A percentile compares a stretch with the other conserved stretches of the same genome.
Evolutionary conservation across 2,113 vertebrate species (phyloP).

Genomic region (Emydocephalus ijimae): DNA sequence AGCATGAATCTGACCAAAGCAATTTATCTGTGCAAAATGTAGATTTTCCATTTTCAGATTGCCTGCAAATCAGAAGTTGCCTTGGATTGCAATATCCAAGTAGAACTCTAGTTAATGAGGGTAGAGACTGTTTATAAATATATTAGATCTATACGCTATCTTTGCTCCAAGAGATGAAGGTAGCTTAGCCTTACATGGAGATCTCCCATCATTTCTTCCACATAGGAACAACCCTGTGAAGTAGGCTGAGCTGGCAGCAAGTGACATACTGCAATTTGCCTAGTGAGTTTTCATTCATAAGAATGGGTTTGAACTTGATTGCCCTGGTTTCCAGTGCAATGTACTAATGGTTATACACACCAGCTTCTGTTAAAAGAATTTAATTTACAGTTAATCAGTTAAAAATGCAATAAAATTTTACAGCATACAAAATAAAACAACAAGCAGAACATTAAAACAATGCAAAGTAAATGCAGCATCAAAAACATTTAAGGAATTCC

Average conservation of each 20-base stretch:
- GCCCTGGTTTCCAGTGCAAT: background rate
- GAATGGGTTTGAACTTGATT: background rate
- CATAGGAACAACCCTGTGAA: background rate
- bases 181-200: background rate
- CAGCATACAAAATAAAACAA: background rate
- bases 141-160: background rate
- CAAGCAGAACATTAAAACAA: background rate
- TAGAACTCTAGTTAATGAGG: background rate
- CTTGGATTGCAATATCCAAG: background rate
- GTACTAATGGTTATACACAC: background rate
- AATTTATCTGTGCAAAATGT: background rate
- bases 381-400: background rate
- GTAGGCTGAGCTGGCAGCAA: background rate
- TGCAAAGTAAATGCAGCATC: background rate
- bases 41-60: background rate
- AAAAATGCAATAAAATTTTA: background rate
- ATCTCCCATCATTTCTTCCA: background rate
- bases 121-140: background rate
- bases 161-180: background rate
- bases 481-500: background rate
- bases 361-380: background rate
- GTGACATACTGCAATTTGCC: background rate
- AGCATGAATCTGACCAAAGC: background rate
- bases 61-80: background rate
- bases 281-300: background rate